Evolutionary conservation across 1,140 invertebrate genomes (phyloP).

Genomic region (Pollicipes pollicipes): DNA sequence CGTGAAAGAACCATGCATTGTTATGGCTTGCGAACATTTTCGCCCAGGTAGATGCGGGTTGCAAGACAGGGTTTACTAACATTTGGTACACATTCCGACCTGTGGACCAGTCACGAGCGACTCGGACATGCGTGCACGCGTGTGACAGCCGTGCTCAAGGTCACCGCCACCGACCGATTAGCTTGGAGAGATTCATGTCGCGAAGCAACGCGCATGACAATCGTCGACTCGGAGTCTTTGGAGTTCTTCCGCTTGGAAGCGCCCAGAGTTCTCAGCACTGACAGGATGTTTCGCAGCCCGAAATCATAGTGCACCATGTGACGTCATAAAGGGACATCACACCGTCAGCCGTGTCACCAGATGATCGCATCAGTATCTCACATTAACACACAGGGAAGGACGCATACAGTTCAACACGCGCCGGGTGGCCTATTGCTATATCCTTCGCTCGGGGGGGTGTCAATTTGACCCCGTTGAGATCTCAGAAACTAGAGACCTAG

Average conservation of each 20-base stretch:
- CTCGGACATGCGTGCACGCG: no score
- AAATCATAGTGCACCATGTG: conserved; percentile 89
- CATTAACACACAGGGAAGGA: no score
- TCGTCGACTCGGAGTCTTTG: conserved; percentile 82
- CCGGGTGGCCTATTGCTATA: no score
- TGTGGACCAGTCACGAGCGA: background rate
- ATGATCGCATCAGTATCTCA: no score
- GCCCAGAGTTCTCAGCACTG: conserved; percentile 76
- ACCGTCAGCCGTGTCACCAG: background rate
- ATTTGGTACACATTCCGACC: no score
- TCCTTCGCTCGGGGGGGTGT: no score
- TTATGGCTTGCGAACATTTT: no score
- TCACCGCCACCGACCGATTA: conserved; percentile 54
- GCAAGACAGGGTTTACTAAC: no score
- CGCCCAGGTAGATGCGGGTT: no score
- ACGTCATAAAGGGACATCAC: conserved; percentile 4
- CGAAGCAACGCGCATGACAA: conserved; percentile 87
- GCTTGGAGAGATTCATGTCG: conserved; percentile 94
- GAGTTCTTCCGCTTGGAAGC: conserved; percentile 74
- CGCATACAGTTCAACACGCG: no score
- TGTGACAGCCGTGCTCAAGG: no score
- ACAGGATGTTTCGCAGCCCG: conserved; percentile 84
- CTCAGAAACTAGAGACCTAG: background rate
- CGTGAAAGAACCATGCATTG: no score
- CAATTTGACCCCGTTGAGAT: background rate